phyloP scores from a whole-genome alignment of 2,113 vertebrate species.

The Mandrillus leucophaeus region DNA sequence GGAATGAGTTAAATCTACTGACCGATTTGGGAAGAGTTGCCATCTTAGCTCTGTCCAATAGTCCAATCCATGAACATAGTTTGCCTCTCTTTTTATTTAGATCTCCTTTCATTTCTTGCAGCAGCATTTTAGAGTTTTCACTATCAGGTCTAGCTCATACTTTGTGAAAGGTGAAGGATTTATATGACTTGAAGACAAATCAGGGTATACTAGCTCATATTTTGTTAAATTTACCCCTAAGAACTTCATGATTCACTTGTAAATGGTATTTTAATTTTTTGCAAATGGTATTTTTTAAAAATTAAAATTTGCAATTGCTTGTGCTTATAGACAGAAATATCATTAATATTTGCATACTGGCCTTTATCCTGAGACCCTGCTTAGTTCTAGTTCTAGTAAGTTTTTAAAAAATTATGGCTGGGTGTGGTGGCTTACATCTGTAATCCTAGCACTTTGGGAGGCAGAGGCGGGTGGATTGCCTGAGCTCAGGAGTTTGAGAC shows the following conservation, averaged over 20 bases:
- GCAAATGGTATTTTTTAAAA: background rate
- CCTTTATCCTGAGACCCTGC: background rate
- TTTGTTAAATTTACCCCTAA: background rate
- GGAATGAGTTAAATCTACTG: background rate
- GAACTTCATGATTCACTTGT: background rate
- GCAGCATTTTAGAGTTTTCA: background rate
- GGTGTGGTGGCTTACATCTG: no score
- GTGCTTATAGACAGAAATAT: background rate
- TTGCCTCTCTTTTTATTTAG: rapidly evolving
- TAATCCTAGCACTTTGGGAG: no score
- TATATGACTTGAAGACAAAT: no score
- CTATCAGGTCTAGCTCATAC: background rate
- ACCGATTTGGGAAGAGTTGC: background rate
- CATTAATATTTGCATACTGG: no score
- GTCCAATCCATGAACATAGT: rapidly evolving
- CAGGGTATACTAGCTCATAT: background rate
- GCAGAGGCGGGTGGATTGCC: no score
- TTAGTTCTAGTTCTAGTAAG: background rate
- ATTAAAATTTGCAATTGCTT: background rate
- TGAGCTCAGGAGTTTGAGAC: no score
- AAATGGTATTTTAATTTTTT: background rate
- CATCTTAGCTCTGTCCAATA: rapidly evolving
- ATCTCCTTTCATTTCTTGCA: background rate
- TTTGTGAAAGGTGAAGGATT: no score
- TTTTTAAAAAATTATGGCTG: background rate